phyloP scores from a whole-genome alignment of 2,797 vertebrate genomes.

The Dromococcyx pavoninus region DNA sequence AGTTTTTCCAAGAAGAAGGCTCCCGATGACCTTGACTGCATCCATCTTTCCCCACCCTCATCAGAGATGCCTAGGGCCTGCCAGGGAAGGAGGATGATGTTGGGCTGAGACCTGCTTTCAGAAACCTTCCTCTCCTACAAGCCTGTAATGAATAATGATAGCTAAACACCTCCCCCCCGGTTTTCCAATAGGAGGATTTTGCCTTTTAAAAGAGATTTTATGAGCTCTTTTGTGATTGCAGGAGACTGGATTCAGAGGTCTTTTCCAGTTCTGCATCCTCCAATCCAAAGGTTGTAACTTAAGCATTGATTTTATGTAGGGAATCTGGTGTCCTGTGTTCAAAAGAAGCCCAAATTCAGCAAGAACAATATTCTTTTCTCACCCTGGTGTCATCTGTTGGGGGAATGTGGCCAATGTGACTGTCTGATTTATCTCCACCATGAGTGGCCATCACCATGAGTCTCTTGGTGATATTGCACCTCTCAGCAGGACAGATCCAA shows the following conservation, averaged over 20 bases:
- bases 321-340: not conserved
- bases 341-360: not conserved
- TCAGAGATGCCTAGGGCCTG: accelerated
- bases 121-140: not conserved
- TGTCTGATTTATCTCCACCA: not conserved
- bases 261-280: not conserved
- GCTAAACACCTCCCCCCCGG: accelerated
- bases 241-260: not conserved
- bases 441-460: not conserved
- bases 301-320: not conserved
- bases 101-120: not conserved
- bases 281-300: not conserved
- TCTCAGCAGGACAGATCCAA: not conserved
- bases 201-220: not conserved
- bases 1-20: not conserved
- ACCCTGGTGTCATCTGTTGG: not conserved
- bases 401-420: not conserved
- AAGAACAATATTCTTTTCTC: not conserved
- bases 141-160: not conserved
- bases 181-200: not conserved
- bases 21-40: not conserved
- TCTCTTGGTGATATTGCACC: not conserved
- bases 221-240: not conserved
- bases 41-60: not conserved
- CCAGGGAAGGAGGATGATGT: not conserved